phyloP scores from a whole-genome alignment of 1,140 invertebrate genomes.

The Leptoteleia sp. region DNA sequence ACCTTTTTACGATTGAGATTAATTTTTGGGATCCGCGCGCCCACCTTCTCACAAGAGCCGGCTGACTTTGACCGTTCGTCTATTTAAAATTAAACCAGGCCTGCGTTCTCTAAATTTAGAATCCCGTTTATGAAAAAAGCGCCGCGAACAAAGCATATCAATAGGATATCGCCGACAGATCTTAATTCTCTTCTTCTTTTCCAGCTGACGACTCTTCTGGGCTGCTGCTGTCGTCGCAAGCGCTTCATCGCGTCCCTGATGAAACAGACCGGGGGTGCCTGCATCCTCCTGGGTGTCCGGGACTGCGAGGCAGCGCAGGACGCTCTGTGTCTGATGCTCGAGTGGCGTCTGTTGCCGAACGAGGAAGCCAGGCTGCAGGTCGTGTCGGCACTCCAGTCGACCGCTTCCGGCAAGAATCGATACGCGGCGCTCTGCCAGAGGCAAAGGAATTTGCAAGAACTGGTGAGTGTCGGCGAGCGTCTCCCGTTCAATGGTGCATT shows the following conservation, averaged over 20 bases:
- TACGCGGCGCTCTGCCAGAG: conserved; percentile 88
- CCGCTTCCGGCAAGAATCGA: conserved; percentile 85
- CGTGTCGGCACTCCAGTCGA: conserved; percentile 90
- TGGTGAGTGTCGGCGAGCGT: conserved; percentile 82
- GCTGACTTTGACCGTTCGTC: conserved; percentile 10
- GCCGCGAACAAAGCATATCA: conserved; percentile 2
- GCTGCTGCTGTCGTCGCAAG: conserved; percentile 90
- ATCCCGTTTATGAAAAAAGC: not conserved
- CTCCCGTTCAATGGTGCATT: conserved; percentile 51
- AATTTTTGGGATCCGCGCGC: no score
- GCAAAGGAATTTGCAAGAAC: conserved; percentile 88
- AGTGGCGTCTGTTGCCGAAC: conserved; percentile 87
- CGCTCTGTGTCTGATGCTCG: conserved; percentile 90
- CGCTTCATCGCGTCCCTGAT: conserved; percentile 87
- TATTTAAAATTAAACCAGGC: conserved; percentile 4
- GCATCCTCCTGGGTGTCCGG: conserved; percentile 87
- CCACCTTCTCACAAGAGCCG: no score
- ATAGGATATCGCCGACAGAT: conserved; percentile 3
- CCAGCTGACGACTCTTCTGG: conserved; percentile 87
- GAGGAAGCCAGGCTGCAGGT: conserved; percentile 88
- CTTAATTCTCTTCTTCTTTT: conserved; percentile 22
- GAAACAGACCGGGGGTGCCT: conserved; percentile 87
- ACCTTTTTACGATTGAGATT: no score
- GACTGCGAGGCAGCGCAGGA: conserved; percentile 87
- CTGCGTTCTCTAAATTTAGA: conserved; percentile 21